Base-by-base conservation (phyloP, 2,888 invertebrate genomes). In the Pseudolycoriella hygida region DNA sequence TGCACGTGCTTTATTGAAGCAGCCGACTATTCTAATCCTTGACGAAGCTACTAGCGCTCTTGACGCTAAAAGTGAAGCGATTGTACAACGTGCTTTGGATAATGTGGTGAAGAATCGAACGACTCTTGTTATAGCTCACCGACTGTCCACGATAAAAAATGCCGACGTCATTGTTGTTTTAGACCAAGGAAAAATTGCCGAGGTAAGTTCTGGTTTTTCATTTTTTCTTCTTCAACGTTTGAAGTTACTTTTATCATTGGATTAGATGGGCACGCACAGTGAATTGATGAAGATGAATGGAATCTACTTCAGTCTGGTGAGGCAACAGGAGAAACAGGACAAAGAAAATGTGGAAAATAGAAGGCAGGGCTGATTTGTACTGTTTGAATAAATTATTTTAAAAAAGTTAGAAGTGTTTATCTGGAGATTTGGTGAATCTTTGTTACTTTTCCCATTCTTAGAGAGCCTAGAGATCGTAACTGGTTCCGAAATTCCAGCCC, bases 11-110 rank as follows among this genome's bases (percentile, higher is more conserved):
- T 71, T 96, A 38, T 66, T 97, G 1, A 96, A 94, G 62, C 78
- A 89, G 59, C 94, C 96, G 0, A 76, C 81, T 2, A 73, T 92
- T 46, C 69, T 96, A 42, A 80, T 92, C 56, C 63, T 96, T 47
- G 96, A 96, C 61, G 96, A 96, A 67, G 94, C 96, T 12, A 96
- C 96, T 1, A 87, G 92, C 69, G 93, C 94, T 1, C 64, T 94
- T 51, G 94, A 94, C 69, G 79, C 89, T 0, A 86, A 89, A 52
- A 92, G 92, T 43, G 96, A 96, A 64, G 77, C 85, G 55, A 72
- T 85, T 20, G 93, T 94, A 0, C 92, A 93, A 57, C 77, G 76
- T 38, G 92, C 96, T 0, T 60, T 96, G 42, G 93, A 94, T 56
- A 73, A 73, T 10, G 89, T 84, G 0, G 76, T 82, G 5, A 73